Percentiles rank a stretch among this genome's conserved stretches.
phyloP scores from a whole-genome alignment of 2,888 invertebrate genomes.

The Lithophane socia region DNA sequence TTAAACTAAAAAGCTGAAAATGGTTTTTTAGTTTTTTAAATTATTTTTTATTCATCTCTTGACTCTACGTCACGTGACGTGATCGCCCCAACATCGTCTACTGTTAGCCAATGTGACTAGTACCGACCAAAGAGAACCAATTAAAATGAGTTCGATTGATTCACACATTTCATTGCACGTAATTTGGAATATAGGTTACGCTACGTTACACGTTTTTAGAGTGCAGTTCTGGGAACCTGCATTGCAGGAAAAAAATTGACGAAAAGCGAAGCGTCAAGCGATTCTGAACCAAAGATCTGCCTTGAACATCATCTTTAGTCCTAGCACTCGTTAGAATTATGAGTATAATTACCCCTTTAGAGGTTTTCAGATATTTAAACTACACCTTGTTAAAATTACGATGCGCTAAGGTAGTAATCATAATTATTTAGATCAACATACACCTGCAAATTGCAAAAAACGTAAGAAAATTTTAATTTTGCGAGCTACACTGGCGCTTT shows the following conservation, averaged over 20 bases:
- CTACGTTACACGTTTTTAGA: neutral
- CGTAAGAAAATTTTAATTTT: no score
- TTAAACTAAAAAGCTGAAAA: no score
- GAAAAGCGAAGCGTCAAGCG: no score
- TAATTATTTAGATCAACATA: no score
- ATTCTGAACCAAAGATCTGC: no score
- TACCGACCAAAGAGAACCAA: slow-evolving; percentile 6
- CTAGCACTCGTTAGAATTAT: no score
- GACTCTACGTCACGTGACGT: neutral
- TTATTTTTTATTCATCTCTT: neutral
- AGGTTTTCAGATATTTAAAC: neutral
- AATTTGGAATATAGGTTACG: slow-evolving; percentile 11
- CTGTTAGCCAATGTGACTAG: slow-evolving; percentile 16
- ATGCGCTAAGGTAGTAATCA: no score
- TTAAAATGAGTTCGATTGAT: slow-evolving; percentile 34
- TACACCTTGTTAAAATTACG: neutral
- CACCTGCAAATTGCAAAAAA: no score
- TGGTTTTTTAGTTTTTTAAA: no score
- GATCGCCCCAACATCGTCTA: neutral
- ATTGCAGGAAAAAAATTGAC: neutral
- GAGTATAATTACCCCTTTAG: neutral
- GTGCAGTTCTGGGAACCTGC: neutral
- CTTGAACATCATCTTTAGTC: no score
- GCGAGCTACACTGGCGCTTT: no score
- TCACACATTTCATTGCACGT: slow-evolving; percentile 27